Percentiles rank a stretch among this genome's conserved stretches.
These are phyloP conservation scores for Cuniculus paca DNA, from an alignment of 2,797 vertebrate genomes.

Conservation along the genomic window DNA sequence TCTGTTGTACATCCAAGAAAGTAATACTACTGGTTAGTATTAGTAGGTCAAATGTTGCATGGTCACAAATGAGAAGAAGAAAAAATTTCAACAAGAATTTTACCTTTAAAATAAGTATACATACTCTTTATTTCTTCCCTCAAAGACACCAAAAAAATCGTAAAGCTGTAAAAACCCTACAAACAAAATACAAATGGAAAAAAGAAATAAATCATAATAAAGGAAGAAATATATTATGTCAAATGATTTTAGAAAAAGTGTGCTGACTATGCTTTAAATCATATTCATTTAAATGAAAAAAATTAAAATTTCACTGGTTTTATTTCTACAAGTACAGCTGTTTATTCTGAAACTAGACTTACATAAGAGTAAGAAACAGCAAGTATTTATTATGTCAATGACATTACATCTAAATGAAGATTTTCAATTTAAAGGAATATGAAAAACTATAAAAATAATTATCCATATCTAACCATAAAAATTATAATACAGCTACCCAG, in stretches of 20 bases:
- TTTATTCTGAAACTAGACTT: not conserved
- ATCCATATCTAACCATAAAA: not conserved
- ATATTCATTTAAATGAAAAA: not conserved
- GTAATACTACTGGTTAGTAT: not conserved
- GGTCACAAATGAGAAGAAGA: not conserved
- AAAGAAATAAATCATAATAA: not conserved
- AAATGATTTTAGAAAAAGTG: not conserved
- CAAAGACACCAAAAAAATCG: not conserved
- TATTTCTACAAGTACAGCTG: not conserved
- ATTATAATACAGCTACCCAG: not conserved
- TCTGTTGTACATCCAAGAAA: not conserved
- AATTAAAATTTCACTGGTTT: not conserved
- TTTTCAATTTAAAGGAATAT: not conserved
- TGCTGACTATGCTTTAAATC: not conserved
- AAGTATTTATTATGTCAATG: not conserved
- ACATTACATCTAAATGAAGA: not conserved
- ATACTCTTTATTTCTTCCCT: not conserved
- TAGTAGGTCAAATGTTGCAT: rapidly evolving
- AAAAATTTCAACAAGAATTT: not conserved
- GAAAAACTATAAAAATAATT: not conserved
- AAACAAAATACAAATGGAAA: not conserved
- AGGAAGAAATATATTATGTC: not conserved
- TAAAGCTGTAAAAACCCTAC: not conserved
- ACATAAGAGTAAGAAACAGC: not conserved
- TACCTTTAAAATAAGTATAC: not conserved